Evolutionary conservation across 2,113 vertebrate genomes (phyloP).

Genomic region (Pipra filicauda): DNA sequence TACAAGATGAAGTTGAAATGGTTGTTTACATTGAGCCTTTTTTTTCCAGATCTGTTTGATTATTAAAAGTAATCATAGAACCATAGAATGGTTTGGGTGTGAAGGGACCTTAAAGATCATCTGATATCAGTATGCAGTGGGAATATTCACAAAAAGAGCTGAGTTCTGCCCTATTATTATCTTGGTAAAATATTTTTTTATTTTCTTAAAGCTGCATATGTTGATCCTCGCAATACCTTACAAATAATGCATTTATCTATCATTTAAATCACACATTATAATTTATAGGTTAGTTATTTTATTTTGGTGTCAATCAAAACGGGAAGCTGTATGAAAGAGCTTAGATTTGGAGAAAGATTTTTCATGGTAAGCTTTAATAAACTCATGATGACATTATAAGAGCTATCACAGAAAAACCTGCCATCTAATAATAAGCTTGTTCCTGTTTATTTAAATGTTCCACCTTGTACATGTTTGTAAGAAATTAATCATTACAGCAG

Average conservation of each 20-base stretch:
- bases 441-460: not conserved
- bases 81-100: not conserved
- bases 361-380: conserved; percentile 7
- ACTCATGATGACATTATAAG: not conserved
- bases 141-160: not conserved
- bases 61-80: not conserved
- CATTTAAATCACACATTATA: conserved; percentile 2
- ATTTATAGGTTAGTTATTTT: conserved; percentile 49
- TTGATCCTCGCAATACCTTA: not conserved
- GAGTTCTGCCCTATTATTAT: not conserved
- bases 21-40: not conserved
- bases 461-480: not conserved
- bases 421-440: not conserved
- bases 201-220: not conserved
- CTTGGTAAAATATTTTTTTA: not conserved
- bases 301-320: conserved; percentile 52
- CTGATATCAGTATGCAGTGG: not conserved
- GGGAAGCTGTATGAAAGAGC: not conserved
- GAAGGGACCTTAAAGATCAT: not conserved
- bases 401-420: not conserved
- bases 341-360: conserved; percentile 20
- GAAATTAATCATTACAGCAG: not conserved
- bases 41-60: not conserved
- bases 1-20: not conserved
- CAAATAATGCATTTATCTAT: not conserved